Evolutionary conservation across 2,113 vertebrate genomes (phyloP), one percentile per base, ranked within the genome.

Genomic region (Eulemur rufifrons): DNA sequence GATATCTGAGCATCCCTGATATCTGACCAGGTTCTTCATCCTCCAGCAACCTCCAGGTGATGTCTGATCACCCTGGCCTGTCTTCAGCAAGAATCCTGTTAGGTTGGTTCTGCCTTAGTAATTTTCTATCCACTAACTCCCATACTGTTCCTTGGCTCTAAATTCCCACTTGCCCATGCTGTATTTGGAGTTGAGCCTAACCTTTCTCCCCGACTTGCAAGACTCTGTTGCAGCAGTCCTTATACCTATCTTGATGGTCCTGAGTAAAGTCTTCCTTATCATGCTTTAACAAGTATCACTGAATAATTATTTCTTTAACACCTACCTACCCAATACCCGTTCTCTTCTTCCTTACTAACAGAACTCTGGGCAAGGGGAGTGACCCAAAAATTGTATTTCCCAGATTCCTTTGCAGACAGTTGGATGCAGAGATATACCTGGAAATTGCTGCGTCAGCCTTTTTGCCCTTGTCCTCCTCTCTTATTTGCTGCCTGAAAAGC

Each of bases 331-430:
- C 69, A 89, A 47, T 86, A 78, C 8, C 13, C 34, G 45, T 45
- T 87, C 27, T 68, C 78, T 86, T 66, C 59, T 71, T 82, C 85
- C 54, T 97, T 45, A 37, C 17, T 83, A 93, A 80, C 14, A 90
- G 71, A 94, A 94, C 52, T 94, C 21, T 63, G 25, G 21, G 50
- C 42, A 84, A 39, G 5, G 23, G 10, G 6, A 71, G 37, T 18
- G 12, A 71, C 52, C 37, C 11, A 88, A 92, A 92, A 87, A 74
- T 37, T 42, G 27, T 13, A 93, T 82, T 82, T 88, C 61, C 59
- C 50, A 77, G 69, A 88, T 6, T 78, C 18, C 64, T 92, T 4
- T 89, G 21, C 12, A 86, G 52, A 82, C 1, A 88, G 12, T 5
- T 71, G 15, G 8, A 12, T 66, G 21, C 59, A 93, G 25, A 87